Evolutionary conservation across 2,797 vertebrate species (phyloP), one percentile per base, ranked within the genome.

Genomic region (Euphonia xanthogaster): DNA sequence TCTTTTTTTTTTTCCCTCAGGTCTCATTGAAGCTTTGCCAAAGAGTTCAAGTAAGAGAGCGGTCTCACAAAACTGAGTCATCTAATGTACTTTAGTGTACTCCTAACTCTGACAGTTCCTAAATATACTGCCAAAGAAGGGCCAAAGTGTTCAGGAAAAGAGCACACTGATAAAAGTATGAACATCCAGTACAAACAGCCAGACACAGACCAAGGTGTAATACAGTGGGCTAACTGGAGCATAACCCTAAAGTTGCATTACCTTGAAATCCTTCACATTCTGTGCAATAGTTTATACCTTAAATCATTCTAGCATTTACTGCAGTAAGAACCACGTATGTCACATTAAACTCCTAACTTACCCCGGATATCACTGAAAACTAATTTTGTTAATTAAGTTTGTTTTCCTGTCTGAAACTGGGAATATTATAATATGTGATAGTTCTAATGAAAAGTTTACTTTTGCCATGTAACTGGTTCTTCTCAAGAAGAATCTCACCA

Each of bases 1-100:
- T 8, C 33, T 62, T 78, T n/a, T 84, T 90, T 94, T 88, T 7
- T 40, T 40, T 39, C 12, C 35, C 22, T 85, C 6, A 6, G 25
- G 78, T 95, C 47, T 91, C 54, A 39, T 3, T 88, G 86, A 94
- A 94, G 33, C 44, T 87, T 83, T 82, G 83, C 91, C 87, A 96
- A 95, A 89, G 85, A 65, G 53, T 65, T 94, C 63, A 70, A 85
- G 55, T 14, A 89, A 88, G 62, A 67, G 60, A 94, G 27, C 0
- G 2, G 53, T 54, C 39, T 63, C 86, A 90, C 76, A 70, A 73
- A 91, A 91, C 84, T 71, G 93, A 39, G 78, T 91, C 83, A 92
- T 62, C 47, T n/a, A 77, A 75, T 93, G 70, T 93, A 62, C 86
- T 94, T 94, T n/a, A 68, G 57, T 61, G 58, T 54, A 88, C 71